Conservation (phyloP, 2,888 invertebrate species). For the Dichetophora obliterata region DNA sequence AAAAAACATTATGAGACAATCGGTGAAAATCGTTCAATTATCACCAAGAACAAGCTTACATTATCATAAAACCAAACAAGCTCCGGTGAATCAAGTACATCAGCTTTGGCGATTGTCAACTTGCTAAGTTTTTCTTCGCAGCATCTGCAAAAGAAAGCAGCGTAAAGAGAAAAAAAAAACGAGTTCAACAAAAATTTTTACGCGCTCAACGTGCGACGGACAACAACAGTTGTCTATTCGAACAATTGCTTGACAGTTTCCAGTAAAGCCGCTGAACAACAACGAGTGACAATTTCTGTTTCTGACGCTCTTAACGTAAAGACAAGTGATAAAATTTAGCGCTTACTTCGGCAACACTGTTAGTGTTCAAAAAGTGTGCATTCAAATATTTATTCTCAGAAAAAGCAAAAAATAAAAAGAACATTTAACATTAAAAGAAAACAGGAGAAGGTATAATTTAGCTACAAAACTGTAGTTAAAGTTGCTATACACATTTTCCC, state of each 20-base stretch:
- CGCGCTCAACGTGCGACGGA: not conserved
- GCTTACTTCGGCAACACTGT: not conserved
- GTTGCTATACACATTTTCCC: conserved; percentile 2
- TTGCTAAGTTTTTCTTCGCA: not conserved
- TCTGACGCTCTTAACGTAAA: not conserved
- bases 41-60: too few relatives aligned
- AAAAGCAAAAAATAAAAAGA: too few relatives aligned
- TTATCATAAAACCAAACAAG: too few relatives aligned
- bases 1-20: not conserved
- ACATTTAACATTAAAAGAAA: not conserved
- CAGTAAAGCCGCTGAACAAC: not conserved
- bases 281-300: not conserved
- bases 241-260: not conserved
- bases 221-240: not conserved
- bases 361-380: not conserved
- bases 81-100: too few relatives aligned
- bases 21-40: too few relatives aligned
- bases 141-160: not conserved
- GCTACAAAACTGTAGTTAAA: not conserved
- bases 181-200: not conserved
- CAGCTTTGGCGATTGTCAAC: too few relatives aligned
- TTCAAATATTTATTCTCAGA: too few relatives aligned
- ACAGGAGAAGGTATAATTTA: not conserved
- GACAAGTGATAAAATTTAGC: not conserved
- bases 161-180: not conserved